Evolutionary conservation across 2,888 invertebrate genomes (phyloP).

Genomic region (Polia nebulosa): DNA sequence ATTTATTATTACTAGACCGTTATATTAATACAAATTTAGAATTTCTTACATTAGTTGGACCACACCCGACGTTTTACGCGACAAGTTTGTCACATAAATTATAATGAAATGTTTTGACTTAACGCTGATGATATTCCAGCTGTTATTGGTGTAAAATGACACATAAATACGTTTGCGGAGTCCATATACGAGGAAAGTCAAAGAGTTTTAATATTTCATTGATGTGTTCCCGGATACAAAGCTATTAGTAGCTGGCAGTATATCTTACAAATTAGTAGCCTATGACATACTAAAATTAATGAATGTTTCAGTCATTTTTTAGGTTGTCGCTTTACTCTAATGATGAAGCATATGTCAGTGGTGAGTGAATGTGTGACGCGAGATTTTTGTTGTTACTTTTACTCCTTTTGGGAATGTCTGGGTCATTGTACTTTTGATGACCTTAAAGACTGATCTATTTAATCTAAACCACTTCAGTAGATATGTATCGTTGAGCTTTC

Average conservation of each 20-base stretch:
- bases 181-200: constrained; percentile 72
- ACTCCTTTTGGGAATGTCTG: constrained; percentile 41
- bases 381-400: constrained; percentile 74
- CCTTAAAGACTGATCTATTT: constrained; percentile 16
- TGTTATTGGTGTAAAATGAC: constrained; percentile 85
- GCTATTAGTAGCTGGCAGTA: constrained; percentile 86
- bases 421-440: constrained; percentile 69
- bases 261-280: constrained; percentile 89
- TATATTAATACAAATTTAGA: constrained; percentile 53
- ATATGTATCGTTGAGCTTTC: not conserved
- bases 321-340: constrained; percentile 78
- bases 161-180: constrained; percentile 85
- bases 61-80: constrained; percentile 74
- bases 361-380: constrained; percentile 74
- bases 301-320: constrained; percentile 81
- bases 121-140: constrained; percentile 80
- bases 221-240: constrained; percentile 86
- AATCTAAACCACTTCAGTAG: not conserved
- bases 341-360: constrained; percentile 86
- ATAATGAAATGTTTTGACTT: constrained; percentile 81
- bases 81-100: constrained; percentile 72
- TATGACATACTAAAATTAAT: constrained; percentile 90
- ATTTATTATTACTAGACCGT: constrained; percentile 46
- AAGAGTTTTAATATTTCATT: constrained; percentile 80
- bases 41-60: constrained; percentile 72